Conservation (phyloP, 2,113 vertebrate genomes). For the Rostratula benghalensis region DNA sequence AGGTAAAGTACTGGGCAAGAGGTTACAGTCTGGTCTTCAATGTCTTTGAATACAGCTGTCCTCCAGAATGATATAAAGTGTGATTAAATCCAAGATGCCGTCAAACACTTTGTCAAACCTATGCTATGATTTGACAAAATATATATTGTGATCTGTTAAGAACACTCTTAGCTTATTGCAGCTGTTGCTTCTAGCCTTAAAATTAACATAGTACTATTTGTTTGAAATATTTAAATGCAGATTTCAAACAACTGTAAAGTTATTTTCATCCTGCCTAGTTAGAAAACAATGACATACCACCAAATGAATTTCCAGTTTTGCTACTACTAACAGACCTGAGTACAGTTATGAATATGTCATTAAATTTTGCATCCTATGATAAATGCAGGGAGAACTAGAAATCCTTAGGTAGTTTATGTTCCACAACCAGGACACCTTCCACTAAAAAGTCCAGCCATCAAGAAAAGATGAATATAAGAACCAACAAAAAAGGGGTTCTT, state of each 20-base stretch:
- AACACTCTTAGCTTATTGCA: background rate
- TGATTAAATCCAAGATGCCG: background rate
- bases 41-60: background rate
- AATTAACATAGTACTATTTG: background rate
- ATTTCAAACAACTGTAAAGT: background rate
- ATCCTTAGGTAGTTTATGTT: background rate
- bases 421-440: background rate
- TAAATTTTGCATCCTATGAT: background rate
- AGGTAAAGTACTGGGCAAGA: background rate
- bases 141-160: background rate
- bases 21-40: background rate
- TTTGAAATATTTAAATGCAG: background rate
- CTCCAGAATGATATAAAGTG: background rate
- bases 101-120: background rate
- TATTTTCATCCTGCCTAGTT: background rate
- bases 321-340: background rate
- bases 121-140: background rate
- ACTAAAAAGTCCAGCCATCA: background rate
- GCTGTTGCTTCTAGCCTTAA: background rate
- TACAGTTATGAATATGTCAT: background rate
- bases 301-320: background rate
- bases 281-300: background rate
- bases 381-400: background rate
- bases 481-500: background rate
- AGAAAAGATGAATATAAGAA: background rate